A percentile compares a stretch with the other conserved stretches of the same genome.
phyloP scores from a whole-genome alignment of 2,113 vertebrate species.

The Pipra filicauda region DNA sequence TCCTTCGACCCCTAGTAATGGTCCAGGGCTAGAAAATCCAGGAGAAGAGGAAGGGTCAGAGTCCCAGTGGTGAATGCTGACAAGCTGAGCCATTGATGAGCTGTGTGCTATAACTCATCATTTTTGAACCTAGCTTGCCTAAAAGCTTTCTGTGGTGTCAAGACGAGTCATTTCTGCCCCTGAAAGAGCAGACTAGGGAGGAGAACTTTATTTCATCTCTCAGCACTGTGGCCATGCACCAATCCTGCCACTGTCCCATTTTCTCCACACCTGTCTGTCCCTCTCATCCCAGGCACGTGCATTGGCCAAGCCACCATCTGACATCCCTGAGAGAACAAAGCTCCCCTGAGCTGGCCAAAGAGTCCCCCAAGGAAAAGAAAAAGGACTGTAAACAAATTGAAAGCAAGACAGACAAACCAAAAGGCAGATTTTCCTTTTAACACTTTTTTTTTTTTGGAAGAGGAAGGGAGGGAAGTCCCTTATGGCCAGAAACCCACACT shows the following conservation, averaged over 20 bases:
- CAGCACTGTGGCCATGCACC: background rate
- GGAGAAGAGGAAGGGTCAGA: background rate
- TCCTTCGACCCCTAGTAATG: background rate
- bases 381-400: background rate
- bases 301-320: background rate
- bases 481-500: background rate
- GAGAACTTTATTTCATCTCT: background rate
- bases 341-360: rapidly evolving
- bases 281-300: background rate
- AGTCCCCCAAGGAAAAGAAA: background rate
- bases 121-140: background rate
- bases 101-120: background rate
- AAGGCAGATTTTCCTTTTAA: constrained; percentile 39
- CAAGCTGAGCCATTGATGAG: constrained; percentile 23
- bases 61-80: background rate
- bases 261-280: background rate
- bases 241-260: background rate
- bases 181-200: background rate
- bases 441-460: background rate
- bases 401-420: background rate
- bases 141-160: background rate
- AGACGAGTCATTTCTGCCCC: constrained; percentile 23
- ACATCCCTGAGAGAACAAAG: background rate
- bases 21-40: background rate
- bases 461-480: background rate